Evolutionary conservation across 2,113 vertebrate species (phyloP), one percentile per base, ranked within the genome.

Genomic region (Sinocyclocheilus anshuiensis): DNA sequence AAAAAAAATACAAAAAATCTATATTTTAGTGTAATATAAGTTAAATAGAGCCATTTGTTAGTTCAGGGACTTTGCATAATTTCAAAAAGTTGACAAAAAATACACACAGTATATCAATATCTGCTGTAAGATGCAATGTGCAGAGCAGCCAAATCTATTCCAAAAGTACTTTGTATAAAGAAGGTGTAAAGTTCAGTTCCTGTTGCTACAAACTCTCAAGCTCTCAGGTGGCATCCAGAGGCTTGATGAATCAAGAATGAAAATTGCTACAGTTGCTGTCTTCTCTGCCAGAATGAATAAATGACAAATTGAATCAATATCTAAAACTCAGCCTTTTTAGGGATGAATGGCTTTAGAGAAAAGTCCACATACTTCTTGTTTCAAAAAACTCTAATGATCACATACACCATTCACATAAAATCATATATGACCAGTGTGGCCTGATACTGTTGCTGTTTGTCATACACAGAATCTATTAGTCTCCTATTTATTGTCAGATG

Each of bases 171-270:
- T 22, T 22, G 53, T 15, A 24, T 13, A 72, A 4, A 15, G 13
- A 76, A 75, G 39, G 22, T 48, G 22, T 75, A 48, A 75, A 76
- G 42, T 75, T 48, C 72, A 76, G 12, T 75, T 75, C 22, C 22
- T 75, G 72, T 76, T 76, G 12, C 42, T 48, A 76, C 6, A n/a
- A 74, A 74, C 71, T 45, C 9, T 42, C 20, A 45, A 75, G 39
- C 39, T 74, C 22, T 74, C 18, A n/a, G 39, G 6, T 48, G 72
- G 72, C 22, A 45, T 45, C 5, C n/a, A 50, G 42, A 76, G 22
- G 42, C n/a, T 26, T 50, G 42, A 42, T 5, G 36, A 74, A 74
- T 74, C 1, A 74, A n/a, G 6, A 48, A 48, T 50, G 3, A 16
- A 26, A 48, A 76, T 50, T 4, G 6, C n/a, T 50, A 3, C 22